Evolutionary conservation across 2,113 vertebrate species (phyloP).

Genomic region (Vombatus ursinus): DNA sequence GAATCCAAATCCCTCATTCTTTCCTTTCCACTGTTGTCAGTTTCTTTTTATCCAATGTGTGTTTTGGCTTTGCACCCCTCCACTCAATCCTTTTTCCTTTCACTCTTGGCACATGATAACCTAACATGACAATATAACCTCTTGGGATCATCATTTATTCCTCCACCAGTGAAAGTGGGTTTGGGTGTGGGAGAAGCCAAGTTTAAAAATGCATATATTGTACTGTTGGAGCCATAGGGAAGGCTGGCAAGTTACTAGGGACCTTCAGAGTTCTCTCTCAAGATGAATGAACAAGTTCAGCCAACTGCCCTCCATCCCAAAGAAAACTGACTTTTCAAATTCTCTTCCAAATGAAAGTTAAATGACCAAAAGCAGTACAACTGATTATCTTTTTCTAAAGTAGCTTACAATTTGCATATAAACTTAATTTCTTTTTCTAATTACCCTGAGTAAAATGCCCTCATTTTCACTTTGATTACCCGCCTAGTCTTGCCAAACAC

Average conservation of each 20-base stretch:
- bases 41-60: not conserved
- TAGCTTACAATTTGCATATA: conserved; percentile 86
- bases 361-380: conserved; percentile 83
- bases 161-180: not conserved
- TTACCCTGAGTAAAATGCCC: conserved; percentile 85
- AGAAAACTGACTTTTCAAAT: conserved; percentile 82
- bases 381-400: conserved; percentile 82
- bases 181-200: conserved; percentile 47
- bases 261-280: conserved; percentile 81
- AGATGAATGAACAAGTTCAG: conserved; percentile 76
- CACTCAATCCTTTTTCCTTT: not conserved
- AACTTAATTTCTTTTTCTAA: conserved; percentile 88
- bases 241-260: conserved; percentile 75
- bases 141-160: conserved; percentile 50
- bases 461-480: conserved; percentile 86
- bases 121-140: conserved; percentile 43
- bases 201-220: conserved; percentile 77
- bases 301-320: conserved; percentile 83
- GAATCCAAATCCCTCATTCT: not conserved
- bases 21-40: not conserved
- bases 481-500: conserved; percentile 84
- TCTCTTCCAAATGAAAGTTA: conserved; percentile 83
- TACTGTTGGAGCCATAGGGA: conserved; percentile 71
- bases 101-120: conserved; percentile 41
- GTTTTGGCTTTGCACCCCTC: no score